Base-by-base conservation (phyloP, 2,888 invertebrate species). In the Altica lythri region DNA sequence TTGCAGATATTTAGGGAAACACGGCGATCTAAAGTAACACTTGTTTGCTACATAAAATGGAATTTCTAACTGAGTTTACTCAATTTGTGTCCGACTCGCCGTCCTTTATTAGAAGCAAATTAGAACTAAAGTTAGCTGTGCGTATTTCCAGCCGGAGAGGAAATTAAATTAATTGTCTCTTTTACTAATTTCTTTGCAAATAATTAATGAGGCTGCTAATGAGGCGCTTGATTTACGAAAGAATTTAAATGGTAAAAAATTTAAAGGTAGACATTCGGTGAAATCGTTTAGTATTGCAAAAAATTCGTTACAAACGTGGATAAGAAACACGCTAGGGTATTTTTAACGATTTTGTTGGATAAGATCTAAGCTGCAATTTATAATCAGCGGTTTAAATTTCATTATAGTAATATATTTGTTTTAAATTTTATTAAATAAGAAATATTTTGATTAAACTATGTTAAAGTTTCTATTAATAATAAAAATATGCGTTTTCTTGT, bases 151-250 rank as follows among this genome's bases (percentile, higher is more conserved):
- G 12, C 12, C 40, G 10, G 45, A 27, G 32, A 50, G 53, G 49
- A 55, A 64, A 66, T 61, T 57, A 57, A 67, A 67, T 68, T 66
- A 66, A 67, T 67, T 63, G 62, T 66, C 62, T 60, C 59, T 40
- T 40, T 38, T 60, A 60, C 66, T 66, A 68, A 68, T 67, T 68
- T 64, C 64, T 64, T 63, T 59, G 61, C 64, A 63, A 68, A 70
- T n/a, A n/a, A n/a, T 68, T 68, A 69, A 70, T 69, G 68, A 57
- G 54, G 47, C 54, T 61, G 63, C 62, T 68, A 68, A 70, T 68
- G 68, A 68, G 65, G 55, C 66, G 61, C 68, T 68, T 66, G 64
- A 68, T 68, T 67, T 65, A 57, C 49, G 55, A 62, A 61, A 57
- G 59, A 65, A 69, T 66, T 67, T 63, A 61, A 66, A 65, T 53